Evolutionary conservation across 2,888 invertebrate genomes (phyloP), one percentile per base, ranked within the genome.

Genomic region (Conchocele bisecta): DNA sequence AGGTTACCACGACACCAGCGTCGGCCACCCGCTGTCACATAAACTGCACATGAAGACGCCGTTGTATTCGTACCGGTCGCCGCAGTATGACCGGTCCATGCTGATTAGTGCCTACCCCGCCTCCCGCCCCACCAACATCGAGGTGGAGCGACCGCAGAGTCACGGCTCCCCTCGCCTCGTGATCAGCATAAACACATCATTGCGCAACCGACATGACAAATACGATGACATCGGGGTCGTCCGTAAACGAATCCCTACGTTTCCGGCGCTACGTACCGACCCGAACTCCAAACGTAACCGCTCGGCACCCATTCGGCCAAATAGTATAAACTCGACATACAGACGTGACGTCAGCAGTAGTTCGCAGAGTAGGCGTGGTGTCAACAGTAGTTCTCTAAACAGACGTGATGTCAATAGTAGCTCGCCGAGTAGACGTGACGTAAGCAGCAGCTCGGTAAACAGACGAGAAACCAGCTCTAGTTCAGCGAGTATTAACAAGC

Each of bases 171-270:
- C 77, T 3, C 44, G 70, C 9, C 13, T 56, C 6, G 29, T 77
- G 20, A 73, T 77, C 4, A 65, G 70, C 6, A 68, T 77, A 13
- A 74, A 74, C 42, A 77, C 77, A n/a, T 74, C 77, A 24, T 74
- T 67, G 31, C n/a, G n/a, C n/a, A n/a, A n/a, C n/a, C n/a, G n/a
- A n/a, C 50, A 61, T n/a, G 64, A 50, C 3, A 29, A 61, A n/a
- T 71, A 53, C 31, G 53, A 54, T 3, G 74, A 71, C n/a, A 48
- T 67, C 11, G 35, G 46, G 22, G 28, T 48, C 5, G 41, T 42
- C 15, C 50, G 61, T 13, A 70, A 67, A 46, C 33, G 71, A 39
- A 54, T 74, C 9, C 73, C 77, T 20, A 68, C 71, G 0, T 77
- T 77, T 48, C 77, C 77, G 1, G 59, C 67, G 53, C 58, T 77